Evolutionary conservation across 2,113 vertebrate genomes (phyloP).

Genomic region (Lophotis ruficrista): DNA sequence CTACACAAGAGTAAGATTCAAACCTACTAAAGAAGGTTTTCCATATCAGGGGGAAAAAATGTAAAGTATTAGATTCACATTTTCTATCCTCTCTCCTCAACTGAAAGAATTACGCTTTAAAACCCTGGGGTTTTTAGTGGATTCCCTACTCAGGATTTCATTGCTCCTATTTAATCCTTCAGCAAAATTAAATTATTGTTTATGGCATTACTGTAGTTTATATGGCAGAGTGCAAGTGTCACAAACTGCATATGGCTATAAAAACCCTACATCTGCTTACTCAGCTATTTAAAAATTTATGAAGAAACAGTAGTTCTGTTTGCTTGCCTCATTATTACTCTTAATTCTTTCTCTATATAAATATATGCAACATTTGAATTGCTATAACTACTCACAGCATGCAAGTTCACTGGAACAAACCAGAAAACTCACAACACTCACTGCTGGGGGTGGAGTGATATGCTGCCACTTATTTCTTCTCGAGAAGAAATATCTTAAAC

Average conservation of each 20-base stretch:
- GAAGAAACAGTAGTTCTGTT: neutral
- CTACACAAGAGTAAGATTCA: neutral
- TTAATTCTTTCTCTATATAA: neutral
- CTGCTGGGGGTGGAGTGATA: neutral
- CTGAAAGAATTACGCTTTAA: neutral
- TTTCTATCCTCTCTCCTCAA: neutral
- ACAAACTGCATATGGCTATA: neutral
- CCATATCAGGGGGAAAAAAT: neutral
- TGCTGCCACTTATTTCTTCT: neutral
- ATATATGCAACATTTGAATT: neutral
- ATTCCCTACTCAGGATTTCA: neutral
- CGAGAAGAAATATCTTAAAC: neutral
- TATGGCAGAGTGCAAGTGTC: neutral
- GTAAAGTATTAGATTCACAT: neutral
- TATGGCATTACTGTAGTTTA: neutral
- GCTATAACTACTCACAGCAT: neutral
- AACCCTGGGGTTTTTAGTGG: neutral
- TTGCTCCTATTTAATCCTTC: neutral
- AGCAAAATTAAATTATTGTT: neutral
- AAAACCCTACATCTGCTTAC: neutral
- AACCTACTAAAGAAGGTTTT: neutral
- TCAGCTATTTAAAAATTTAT: neutral
- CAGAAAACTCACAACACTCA: neutral
- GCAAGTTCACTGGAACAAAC: neutral
- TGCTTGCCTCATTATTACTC: neutral